Percentiles rank a stretch among this genome's conserved stretches.
Evolutionary conservation across 2,888 invertebrate species (phyloP).

Genomic region (Drosophila monieri): DNA sequence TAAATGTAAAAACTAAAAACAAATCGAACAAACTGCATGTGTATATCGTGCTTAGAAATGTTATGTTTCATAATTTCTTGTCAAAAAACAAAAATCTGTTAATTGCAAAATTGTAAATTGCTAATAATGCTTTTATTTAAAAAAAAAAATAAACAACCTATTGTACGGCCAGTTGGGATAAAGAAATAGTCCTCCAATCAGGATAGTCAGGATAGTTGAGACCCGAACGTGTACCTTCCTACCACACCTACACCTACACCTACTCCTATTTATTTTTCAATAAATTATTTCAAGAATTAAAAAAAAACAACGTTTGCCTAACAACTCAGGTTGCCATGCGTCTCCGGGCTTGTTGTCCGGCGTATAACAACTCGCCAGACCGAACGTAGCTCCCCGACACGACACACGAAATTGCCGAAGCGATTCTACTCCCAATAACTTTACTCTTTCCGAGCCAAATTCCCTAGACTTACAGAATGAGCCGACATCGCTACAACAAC

Average conservation of each 20-base stretch:
- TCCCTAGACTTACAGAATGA: constrained; percentile 45
- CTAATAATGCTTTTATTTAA: constrained; percentile 32
- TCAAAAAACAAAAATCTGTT: constrained; percentile 17
- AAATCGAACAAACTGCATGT: constrained; percentile 35
- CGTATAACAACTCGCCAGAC: constrained; percentile 33
- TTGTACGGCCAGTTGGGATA: constrained; percentile 32
- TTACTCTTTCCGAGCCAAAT: constrained; percentile 36
- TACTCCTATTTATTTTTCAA: constrained; percentile 74
- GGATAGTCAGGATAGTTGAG: neutral
- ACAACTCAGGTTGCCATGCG: constrained; percentile 73
- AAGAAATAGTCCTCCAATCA: constrained; percentile 50
- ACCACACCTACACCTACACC: constrained; percentile 11
- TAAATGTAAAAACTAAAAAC: constrained; percentile 23
- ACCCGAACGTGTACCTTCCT: constrained; percentile 66
- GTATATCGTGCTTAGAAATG: constrained; percentile 32
- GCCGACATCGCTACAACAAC: constrained; percentile 60
- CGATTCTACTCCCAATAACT: neutral
- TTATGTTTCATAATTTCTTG: constrained; percentile 28
- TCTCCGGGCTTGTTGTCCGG: constrained; percentile 33
- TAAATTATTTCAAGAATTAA: constrained; percentile 74
- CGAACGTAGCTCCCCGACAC: constrained; percentile 22
- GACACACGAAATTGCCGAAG: constrained; percentile 35
- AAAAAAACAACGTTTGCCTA: constrained; percentile 34
- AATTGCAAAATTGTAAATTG: constrained; percentile 30
- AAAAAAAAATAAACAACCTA: constrained; percentile 43